phyloP scores from a whole-genome alignment of 2,888 invertebrate genomes.

The Lepidochrysops patricia region DNA sequence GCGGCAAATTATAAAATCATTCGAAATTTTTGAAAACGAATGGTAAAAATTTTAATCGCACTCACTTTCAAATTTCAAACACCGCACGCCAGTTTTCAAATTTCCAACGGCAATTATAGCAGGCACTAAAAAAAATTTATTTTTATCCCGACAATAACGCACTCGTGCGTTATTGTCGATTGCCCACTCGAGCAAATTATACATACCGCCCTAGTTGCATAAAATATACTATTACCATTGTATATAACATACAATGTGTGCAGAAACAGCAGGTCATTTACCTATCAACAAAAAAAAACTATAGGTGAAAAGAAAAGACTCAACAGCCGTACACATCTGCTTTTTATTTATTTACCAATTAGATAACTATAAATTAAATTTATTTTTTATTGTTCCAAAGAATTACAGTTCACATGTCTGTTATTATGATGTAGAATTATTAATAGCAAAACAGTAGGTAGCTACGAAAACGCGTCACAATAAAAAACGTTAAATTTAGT shows the following conservation, averaged over 20 bases:
- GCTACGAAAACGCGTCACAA: neutral
- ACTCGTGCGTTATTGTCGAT: too few species aligned
- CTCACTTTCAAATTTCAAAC: too few species aligned
- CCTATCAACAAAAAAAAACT: neutral
- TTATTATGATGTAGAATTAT: conserved; percentile 3
- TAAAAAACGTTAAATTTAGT: neutral
- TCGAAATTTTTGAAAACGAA: too few species aligned
- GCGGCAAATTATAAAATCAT: too few species aligned
- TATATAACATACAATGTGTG: neutral
- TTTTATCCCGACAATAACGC: too few species aligned
- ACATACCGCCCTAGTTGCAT: too few species aligned
- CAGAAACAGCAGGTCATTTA: neutral
- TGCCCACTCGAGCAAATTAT: too few species aligned
- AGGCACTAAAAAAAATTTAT: too few species aligned
- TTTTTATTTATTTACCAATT: conserved; percentile 7
- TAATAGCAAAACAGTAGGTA: conserved; percentile 4
- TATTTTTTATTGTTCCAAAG: conserved; percentile 9
- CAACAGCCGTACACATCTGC: neutral
- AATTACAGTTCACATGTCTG: conserved; percentile 9
- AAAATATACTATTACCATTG: neutral
- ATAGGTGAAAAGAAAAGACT: neutral
- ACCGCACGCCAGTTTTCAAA: too few species aligned
- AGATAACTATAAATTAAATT: conserved; percentile 3
- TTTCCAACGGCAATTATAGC: too few species aligned
- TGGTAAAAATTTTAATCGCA: too few species aligned